Evolutionary conservation across 2,888 invertebrate species (phyloP), one percentile per base, ranked within the genome.

Genomic region (Caenorhabditis macrosperma): DNA sequence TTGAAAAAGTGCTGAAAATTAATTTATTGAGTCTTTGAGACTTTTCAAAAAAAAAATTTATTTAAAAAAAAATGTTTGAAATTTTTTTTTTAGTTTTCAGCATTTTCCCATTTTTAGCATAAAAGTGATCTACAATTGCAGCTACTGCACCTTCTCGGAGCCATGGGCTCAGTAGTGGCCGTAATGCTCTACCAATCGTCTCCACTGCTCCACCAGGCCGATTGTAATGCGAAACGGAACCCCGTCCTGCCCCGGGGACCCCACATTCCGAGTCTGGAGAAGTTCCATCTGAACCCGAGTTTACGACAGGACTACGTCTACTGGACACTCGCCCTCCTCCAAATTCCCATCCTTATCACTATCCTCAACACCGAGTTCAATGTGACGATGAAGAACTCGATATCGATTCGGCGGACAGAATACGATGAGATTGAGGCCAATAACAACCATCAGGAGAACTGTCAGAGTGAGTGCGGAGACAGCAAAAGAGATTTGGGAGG

Each of bases 191-290:
- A 71, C 41, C 80, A 80, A 61, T 64, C 80, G 10, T 30, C 75
- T 22, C 71, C 80, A 12, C n/a, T 60, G 2, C 44, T 52, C 9
- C 79, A 74, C 57, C 79, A 67, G 24, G 59, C 67, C n/a, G 59
- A 60, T n/a, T 78, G 78, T 22, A 61, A 66, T 10, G 35, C 59
- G 4, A 64, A 61, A 26, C 38, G 77, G 48, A 78, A 52, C 17
- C 54, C 67, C 10, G 55, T 69, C 28, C 28, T 52, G 0, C 61
- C 55, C 1, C 46, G 30, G 0, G 75, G 75, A 17, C 80, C 80
- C 3, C 80, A 76, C 22, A 75, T 80, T 50, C 80, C 80, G 12
- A 75, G 75, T 24, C 66, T 80, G 3, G 80, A 80, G 26, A 76
- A 75, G 35, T 80, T 80, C 50, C 52, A 75, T 41, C 33, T 80